Base-by-base conservation (phyloP, 2,888 invertebrate genomes). In the Orthosia gothica region DNA sequence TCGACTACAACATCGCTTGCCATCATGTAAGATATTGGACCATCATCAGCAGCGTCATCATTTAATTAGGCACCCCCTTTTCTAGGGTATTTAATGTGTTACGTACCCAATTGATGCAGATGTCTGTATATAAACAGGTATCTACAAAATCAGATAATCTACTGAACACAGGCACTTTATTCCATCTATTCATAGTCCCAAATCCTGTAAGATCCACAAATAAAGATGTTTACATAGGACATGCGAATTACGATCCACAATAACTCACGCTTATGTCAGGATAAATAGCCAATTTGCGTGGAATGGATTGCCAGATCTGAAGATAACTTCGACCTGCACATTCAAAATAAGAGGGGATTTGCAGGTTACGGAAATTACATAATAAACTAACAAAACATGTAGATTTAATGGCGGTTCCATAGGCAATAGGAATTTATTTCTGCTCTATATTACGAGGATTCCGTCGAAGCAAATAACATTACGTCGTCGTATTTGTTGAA, bases 201-300 rank as follows among this genome's bases (percentile, higher is more conserved):
- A 32, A 63, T 67, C 40, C 57, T 49, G 54, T 65, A 66, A 79
- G 57, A 72, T 55, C 32, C 11, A 55, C 55, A 66, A 79, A 82
- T 77, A 79, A 83, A 88, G 87, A 88, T 90, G 87, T 90, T 90
- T 91, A 92, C 91, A 84, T 81, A 86, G 84, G 77, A 83, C 84
- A 81, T 79, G 74, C 81, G 80, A 85, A 87, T 88, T 85, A 86
- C 89, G 80, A 82, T 87, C 87, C 81, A 86, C 89, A 86, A 92
- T 95, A 94, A 93, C 90, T 94, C 91, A 94, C 90, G 88, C 91
- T 93, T 92, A 92, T 92, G 90, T 89, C 88, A 87, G 91, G 91
- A 94, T 92, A 92, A 94, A 94, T 93, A 91, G 94, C 92, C 94
- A 94, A 94, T 95, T 94, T 94, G 88, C 88, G 89, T 90, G 85